Base-by-base conservation (phyloP, 2,797 vertebrate species). In the Molossus molossus region DNA sequence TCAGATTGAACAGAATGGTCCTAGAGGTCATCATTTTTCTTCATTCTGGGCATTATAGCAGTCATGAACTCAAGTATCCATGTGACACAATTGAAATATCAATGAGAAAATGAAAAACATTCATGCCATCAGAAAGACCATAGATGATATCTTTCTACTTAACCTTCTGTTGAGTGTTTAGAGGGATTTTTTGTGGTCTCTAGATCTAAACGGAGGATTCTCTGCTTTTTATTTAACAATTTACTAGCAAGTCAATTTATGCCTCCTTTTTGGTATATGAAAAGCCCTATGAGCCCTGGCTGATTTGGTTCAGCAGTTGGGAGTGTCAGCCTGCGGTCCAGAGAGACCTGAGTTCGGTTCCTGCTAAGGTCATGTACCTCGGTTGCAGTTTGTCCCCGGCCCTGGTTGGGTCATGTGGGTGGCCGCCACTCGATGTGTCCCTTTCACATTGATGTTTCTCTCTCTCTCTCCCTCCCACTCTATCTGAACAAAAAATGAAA, bases 141-240 rank as follows among this genome's bases (percentile, higher is more conserved):
- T 23, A 10, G 15, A 29, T 45, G 40, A 3, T 45, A 45, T 60
- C 37, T 70, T 91, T 75, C 53, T 67, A 75, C 13, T 60, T 87
- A 75, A 48, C n/a, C 20, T 90, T 77, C 33, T 60, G n/a, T 65
- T 37, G 40, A 65, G 21, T 11, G 45, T 37, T 90, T 85, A 70
- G 17, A 70, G 48, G 27, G 4, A 27, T 81, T 69, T 57, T 23
- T 67, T 73, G 18, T 79, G n/a, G 12, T 64, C 48, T 75, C 93
- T 48, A 60, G 29, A 69, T 73, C 29, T 86, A 3, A 15, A 6
- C 55, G 14, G 40, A 81, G 21, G 21, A 69, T 70, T 87, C 60
- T 75, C 23, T 75, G 37, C 5, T 72, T 86, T 90, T 72, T 77
- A 69, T 73, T 94, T 93, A 67, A 64, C 90, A 57, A 55, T 58